Percentiles rank a stretch among this genome's conserved stretches.
Conservation (phyloP, 2,113 vertebrate genomes). For the Leucoraja erinaceus region DNA sequence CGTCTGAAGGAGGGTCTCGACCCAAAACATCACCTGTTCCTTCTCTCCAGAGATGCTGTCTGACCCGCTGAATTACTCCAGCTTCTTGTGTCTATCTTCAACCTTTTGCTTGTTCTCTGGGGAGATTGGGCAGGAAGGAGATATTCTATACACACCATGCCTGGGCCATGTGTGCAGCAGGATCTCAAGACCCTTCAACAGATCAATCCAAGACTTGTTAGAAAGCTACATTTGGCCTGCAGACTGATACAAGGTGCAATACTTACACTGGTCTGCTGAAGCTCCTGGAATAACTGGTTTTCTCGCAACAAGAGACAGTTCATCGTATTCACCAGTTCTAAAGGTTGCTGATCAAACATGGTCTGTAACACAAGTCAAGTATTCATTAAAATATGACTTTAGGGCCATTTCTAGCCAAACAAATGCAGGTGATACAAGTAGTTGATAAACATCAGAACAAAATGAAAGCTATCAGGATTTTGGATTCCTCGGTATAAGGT, state of each 20-base stretch:
- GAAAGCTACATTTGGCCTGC: too few species aligned
- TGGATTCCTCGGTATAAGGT: not conserved
- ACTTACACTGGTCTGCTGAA: slow-evolving; percentile 7
- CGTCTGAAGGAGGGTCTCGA: too few species aligned
- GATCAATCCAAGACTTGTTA: too few species aligned
- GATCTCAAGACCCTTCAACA: too few species aligned
- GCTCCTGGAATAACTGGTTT: slow-evolving; percentile 14
- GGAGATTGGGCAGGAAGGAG: too few species aligned
- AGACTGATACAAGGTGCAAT: not conserved
- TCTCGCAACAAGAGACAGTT: slow-evolving; percentile 5
- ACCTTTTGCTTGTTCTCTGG: not conserved
- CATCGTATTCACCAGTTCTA: slow-evolving; percentile 14
- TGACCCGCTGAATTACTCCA: too few species aligned
- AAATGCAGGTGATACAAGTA: not conserved
- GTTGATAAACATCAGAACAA: not conserved
- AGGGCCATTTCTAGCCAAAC: not conserved
- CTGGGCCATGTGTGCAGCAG: too few species aligned
- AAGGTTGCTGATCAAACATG: slow-evolving; percentile 12
- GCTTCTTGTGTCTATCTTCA: too few species aligned
- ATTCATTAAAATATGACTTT: slow-evolving; percentile 10
- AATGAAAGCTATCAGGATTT: not conserved
- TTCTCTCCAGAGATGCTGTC: too few species aligned
- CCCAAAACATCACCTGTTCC: too few species aligned
- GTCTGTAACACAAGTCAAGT: not conserved
- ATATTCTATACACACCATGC: too few species aligned